Base-by-base conservation (phyloP, 2,888 invertebrate genomes). In the Tiphia femorata region DNA sequence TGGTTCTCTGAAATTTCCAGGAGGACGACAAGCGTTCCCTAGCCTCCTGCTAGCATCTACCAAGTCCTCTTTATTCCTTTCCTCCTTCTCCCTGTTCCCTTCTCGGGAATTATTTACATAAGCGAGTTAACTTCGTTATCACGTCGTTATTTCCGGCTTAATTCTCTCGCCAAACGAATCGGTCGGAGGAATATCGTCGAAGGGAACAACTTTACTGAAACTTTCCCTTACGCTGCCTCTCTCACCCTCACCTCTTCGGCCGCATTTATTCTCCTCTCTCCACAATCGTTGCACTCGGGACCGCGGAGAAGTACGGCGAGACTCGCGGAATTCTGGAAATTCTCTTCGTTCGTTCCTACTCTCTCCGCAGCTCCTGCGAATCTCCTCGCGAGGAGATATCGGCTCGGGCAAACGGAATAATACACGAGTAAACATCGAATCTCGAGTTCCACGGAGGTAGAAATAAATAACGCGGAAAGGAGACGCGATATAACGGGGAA, bases 401-500 rank as follows among this genome's bases (percentile, higher is more conserved):
- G 16, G 53, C 33, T n/a, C 53, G 62, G 29, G 49, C 27, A 61
- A 62, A 61, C 62, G 62, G 62, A 62, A 62, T 61, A 57, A 50
- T 52, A 44, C 44, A 62, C 51, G 57, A 33, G 35, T 46, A 27
- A 47, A 23, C 55, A 38, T 43, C 49, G 40, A 57, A 61, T 62
- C 48, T 44, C 35, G 25, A 30, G 37, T 50, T 49, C 49, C 43
- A 47, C 35, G 47, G 62, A 57, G 35, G 50, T 29, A 38, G 23
- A n/a, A 42, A 19, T 61, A 48, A 52, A 62, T 62, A 62, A 61
- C 50, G 19, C 33, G 49, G 7, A 25, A 7, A n/a, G 29, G 12
- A 3, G 12, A 29, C 29, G 29, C 10, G 29, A 29, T 2, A 7
- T 12, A 29, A 7, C 7, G 7, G 12, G 3, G 29, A 3, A 29